These are phyloP conservation scores for Emydura subglobosa DNA, from an alignment of 2,113 vertebrate species.

Conservation along the genomic window DNA sequence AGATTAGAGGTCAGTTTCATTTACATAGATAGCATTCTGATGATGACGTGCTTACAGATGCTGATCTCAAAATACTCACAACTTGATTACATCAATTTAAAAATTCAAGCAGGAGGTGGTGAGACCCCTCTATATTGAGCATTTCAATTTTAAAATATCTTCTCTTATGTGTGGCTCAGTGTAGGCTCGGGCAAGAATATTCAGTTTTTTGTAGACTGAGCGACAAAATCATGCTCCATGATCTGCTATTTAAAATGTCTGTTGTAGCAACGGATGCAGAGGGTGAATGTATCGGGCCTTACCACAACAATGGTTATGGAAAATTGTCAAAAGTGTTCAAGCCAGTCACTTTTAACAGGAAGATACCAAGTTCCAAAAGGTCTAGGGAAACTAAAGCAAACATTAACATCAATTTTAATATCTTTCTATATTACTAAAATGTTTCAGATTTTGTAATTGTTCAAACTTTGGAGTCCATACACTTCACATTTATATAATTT, in stretches of 20 bases:
- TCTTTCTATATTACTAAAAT: constrained; percentile 47
- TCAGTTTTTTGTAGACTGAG: neutral
- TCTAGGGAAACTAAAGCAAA: constrained; percentile 48
- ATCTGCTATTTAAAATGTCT: neutral
- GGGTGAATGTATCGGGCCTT: neutral
- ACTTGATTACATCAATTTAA: neutral
- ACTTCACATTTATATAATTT: constrained; percentile 69
- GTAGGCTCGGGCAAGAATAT: neutral
- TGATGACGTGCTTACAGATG: neutral
- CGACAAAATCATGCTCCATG: neutral
- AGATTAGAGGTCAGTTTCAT: neutral
- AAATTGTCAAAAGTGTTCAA: neutral
- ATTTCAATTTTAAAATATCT: neutral
- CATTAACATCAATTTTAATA: constrained; percentile 36
- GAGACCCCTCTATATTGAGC: neutral
- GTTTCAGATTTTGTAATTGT: constrained; percentile 58
- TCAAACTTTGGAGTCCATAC: constrained; percentile 66
- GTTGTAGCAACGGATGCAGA: neutral
- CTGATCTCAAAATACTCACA: constrained; percentile 35
- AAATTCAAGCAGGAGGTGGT: neutral
- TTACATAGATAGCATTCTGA: neutral
- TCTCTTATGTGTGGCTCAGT: neutral
- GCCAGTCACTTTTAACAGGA: neutral
- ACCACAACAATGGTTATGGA: neutral
- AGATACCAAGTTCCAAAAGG: neutral